A percentile compares a stretch with the other conserved stretches of the same genome.
Evolutionary conservation across 2,888 invertebrate species (phyloP).

Genomic region (Catocala sponsa): DNA sequence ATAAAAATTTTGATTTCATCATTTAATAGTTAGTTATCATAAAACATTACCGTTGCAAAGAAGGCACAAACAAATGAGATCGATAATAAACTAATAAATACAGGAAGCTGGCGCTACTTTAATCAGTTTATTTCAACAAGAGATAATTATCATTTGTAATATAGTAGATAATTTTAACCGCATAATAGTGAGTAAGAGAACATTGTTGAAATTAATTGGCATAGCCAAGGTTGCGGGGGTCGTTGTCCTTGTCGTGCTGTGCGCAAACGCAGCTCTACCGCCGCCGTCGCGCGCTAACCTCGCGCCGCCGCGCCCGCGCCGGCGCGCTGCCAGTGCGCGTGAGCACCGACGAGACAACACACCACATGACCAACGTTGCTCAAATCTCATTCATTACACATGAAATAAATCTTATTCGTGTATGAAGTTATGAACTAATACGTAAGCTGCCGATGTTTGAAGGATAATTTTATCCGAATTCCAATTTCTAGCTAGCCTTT

Average conservation of each 20-base stretch:
- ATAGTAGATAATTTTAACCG: constrained; percentile 53
- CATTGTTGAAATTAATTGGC: constrained; percentile 79
- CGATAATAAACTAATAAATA: constrained; percentile 34
- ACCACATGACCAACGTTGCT: neutral
- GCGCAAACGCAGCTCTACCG: constrained; percentile 56
- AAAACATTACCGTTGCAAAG: neutral
- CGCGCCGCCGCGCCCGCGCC: constrained; percentile 5
- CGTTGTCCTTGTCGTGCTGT: constrained; percentile 71
- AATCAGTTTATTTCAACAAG: constrained; percentile 39
- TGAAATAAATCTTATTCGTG: too few relatives aligned
- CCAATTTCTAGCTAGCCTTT: too few relatives aligned
- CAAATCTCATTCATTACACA: too few relatives aligned
- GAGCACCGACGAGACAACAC: constrained; percentile 32
- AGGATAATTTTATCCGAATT: too few relatives aligned
- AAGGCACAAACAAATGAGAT: neutral
- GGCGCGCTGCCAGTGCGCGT: constrained; percentile 27
- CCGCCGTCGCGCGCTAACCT: constrained; percentile 16
- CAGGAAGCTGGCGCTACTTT: constrained; percentile 42
- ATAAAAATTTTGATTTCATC: neutral
- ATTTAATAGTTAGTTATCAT: neutral
- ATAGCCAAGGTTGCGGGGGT: constrained; percentile 78
- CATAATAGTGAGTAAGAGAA: constrained; percentile 65
- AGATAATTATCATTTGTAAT: constrained; percentile 37
- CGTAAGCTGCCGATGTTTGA: too few relatives aligned
- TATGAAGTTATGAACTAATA: too few relatives aligned